Evolutionary conservation across 2,113 vertebrate genomes (phyloP).

Genomic region (Oryzias melastigma): DNA sequence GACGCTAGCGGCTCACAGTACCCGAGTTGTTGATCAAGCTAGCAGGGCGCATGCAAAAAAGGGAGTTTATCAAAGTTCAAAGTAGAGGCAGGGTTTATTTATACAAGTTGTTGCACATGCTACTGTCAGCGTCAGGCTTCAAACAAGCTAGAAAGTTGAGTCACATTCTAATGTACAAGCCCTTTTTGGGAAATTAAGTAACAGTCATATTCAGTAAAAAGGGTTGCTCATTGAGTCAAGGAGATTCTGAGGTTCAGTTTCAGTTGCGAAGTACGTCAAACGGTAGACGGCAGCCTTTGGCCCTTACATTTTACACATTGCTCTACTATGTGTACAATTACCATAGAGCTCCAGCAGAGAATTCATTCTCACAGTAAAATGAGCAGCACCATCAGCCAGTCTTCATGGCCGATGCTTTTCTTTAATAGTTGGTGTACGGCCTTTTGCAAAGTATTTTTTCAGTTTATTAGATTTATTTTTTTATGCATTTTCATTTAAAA

Average conservation of each 20-base stretch:
- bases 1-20: too few species aligned
- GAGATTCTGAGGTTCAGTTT: slow-evolving; percentile 34
- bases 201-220: slow-evolving; percentile 33
- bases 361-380: not conserved
- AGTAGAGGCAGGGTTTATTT: slow-evolving; percentile 16
- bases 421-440: too few species aligned
- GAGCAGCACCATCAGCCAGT: too few species aligned
- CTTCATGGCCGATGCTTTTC: too few species aligned
- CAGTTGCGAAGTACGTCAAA: slow-evolving; percentile 12
- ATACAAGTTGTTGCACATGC: slow-evolving; percentile 15
- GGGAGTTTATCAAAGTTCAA: too few species aligned
- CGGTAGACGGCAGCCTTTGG: not conserved
- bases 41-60: too few species aligned
- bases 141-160: slow-evolving; percentile 33
- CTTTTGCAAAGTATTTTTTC: too few species aligned
- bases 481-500: not conserved
- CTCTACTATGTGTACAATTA: slow-evolving; percentile 8
- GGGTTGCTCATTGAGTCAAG: slow-evolving; percentile 29
- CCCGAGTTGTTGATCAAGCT: too few species aligned
- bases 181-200: slow-evolving; percentile 44
- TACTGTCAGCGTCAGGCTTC: not conserved
- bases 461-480: not conserved
- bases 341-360: slow-evolving; percentile 23
- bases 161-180: slow-evolving; percentile 25
- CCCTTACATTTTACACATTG: slow-evolving; percentile 15